Conservation (phyloP, 2,113 vertebrate species). For the Lanius ludovicianus region DNA sequence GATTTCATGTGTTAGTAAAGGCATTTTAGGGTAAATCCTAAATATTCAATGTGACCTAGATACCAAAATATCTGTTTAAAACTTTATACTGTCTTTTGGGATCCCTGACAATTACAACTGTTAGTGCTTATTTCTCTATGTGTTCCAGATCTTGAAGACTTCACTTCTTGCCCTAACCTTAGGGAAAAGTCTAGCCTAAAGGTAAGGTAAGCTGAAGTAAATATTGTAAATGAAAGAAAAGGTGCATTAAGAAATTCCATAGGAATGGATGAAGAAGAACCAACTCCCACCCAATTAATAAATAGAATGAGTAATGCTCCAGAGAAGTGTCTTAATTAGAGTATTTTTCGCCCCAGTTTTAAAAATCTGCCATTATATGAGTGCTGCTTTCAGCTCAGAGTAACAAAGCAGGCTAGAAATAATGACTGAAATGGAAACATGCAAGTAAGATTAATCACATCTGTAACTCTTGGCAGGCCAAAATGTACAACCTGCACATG, state of each 20-base stretch:
- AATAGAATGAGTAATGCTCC: not conserved
- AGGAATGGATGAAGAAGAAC: not conserved
- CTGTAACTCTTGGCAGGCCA: not conserved
- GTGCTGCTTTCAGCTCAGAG: not conserved
- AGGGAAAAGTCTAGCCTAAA: not conserved
- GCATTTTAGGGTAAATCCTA: not conserved
- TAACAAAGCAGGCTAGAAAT: not conserved
- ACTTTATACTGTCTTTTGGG: not conserved
- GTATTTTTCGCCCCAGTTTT: not conserved
- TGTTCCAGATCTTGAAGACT: not conserved
- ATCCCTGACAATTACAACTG: not conserved
- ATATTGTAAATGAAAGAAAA: not conserved
- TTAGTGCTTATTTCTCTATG: not conserved
- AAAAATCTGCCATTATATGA: not conserved
- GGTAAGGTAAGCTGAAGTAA: not conserved
- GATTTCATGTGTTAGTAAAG: not conserved
- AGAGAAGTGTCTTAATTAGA: not conserved
- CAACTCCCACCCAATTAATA: not conserved
- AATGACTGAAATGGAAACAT: not conserved
- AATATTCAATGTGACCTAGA: not conserved
- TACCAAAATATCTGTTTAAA: not conserved
- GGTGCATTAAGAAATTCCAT: not conserved
- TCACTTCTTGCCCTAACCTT: not conserved
- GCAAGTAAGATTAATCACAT: slow-evolving; percentile 11
- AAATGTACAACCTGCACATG: not conserved